Conservation (phyloP, 1,140 invertebrate genomes). For the Drosophila ficusphila region DNA sequence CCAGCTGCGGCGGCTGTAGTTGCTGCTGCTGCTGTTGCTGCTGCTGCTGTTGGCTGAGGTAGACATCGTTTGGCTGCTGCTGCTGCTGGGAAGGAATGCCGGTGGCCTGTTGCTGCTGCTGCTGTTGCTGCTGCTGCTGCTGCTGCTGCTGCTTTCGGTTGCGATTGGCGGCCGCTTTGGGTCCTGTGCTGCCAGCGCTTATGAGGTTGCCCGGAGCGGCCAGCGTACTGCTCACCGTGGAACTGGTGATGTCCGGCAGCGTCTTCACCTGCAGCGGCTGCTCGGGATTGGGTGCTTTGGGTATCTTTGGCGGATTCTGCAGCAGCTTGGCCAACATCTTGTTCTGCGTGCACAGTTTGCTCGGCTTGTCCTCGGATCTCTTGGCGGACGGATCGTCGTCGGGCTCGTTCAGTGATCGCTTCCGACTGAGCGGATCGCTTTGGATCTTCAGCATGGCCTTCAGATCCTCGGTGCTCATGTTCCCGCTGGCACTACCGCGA, state of each 20-base stretch:
- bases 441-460: constrained; percentile 85
- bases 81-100: constrained; percentile 55
- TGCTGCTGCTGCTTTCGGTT: constrained; percentile 76
- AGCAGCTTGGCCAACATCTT: constrained; percentile 93
- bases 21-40: constrained; percentile 73
- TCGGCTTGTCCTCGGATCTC: constrained; percentile 86
- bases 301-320: constrained; percentile 89
- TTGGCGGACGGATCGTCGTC: constrained; percentile 86
- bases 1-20: constrained; percentile 68
- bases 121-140: constrained; percentile 53
- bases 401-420: constrained; percentile 88
- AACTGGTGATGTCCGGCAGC: constrained; percentile 87
- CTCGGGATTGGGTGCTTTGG: constrained; percentile 87
- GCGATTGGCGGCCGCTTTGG: constrained; percentile 65
- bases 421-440: constrained; percentile 86
- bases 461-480: constrained; percentile 82
- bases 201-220: constrained; percentile 69
- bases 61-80: constrained; percentile 85
- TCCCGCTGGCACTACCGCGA: constrained; percentile 44
- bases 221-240: constrained; percentile 60
- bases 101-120: constrained; percentile 57
- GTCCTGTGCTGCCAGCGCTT: constrained; percentile 62
- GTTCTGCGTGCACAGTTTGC: constrained; percentile 92
- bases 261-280: constrained; percentile 86
- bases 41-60: constrained; percentile 84